Percentiles rank a stretch among this genome's conserved stretches.
Evolutionary conservation across 2,888 invertebrate species (phyloP).

Genomic region (Galerucella pusilla): DNA sequence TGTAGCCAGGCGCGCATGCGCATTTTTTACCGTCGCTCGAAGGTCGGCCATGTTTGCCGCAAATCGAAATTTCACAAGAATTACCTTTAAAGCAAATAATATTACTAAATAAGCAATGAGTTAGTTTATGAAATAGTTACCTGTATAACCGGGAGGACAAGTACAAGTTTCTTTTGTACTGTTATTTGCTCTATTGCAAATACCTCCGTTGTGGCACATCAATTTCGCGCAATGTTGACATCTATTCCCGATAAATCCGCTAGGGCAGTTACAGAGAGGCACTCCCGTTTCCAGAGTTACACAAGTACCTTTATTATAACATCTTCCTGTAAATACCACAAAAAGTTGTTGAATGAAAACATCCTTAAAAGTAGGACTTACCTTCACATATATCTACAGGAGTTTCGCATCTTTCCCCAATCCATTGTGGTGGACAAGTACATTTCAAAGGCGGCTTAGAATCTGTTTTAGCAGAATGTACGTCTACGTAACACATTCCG

Average conservation of each 20-base stretch:
- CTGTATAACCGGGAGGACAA: slow-evolving; percentile 69
- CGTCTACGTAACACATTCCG: slow-evolving; percentile 68
- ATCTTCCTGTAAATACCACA: slow-evolving; percentile 54
- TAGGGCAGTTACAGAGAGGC: slow-evolving; percentile 64
- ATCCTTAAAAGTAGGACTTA: not conserved
- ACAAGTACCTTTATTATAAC: slow-evolving; percentile 73
- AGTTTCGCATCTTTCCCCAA: slow-evolving; percentile 74
- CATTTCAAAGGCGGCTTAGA: slow-evolving; percentile 64
- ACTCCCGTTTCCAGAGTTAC: slow-evolving; percentile 56
- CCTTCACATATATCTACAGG: slow-evolving; percentile 69
- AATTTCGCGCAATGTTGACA: slow-evolving; percentile 72
- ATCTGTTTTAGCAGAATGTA: slow-evolving; percentile 51
- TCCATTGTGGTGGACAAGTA: slow-evolving; percentile 73
- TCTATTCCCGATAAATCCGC: slow-evolving; percentile 62
- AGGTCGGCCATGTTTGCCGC: slow-evolving; percentile 58
- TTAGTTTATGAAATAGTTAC: slow-evolving; percentile 11
- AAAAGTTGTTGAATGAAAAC: not conserved
- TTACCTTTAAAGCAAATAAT: slow-evolving; percentile 55
- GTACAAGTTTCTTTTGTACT: slow-evolving; percentile 66
- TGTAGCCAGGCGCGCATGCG: slow-evolving; percentile 66
- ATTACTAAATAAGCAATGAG: not conserved
- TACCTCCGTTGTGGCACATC: slow-evolving; percentile 72
- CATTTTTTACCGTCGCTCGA: slow-evolving; percentile 57
- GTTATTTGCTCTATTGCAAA: slow-evolving; percentile 65
- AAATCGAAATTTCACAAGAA: slow-evolving; percentile 66